Percentiles rank a stretch among this genome's conserved stretches.
Evolutionary conservation across 2,888 invertebrate genomes (phyloP).

Genomic region (Gastrophysa polygoni): DNA sequence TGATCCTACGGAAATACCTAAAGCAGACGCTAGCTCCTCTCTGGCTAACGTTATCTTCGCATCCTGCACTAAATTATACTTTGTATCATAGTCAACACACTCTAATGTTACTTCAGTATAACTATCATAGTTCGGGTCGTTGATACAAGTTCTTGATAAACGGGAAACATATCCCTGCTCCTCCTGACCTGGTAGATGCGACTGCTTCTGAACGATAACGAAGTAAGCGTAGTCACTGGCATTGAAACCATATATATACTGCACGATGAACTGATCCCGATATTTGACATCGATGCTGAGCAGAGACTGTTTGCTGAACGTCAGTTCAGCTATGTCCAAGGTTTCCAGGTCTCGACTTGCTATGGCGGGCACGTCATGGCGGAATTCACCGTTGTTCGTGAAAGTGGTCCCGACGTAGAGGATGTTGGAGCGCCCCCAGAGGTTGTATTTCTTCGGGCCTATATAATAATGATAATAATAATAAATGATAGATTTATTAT

Average conservation of each 20-base stretch:
- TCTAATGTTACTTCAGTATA: slow-evolving; percentile 96
- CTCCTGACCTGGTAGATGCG: slow-evolving; percentile 85
- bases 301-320: slow-evolving; percentile 84
- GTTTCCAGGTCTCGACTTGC: slow-evolving; percentile 83
- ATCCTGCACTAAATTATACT: slow-evolving; percentile 91
- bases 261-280: slow-evolving; percentile 92
- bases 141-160: slow-evolving; percentile 90
- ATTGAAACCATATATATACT: slow-evolving; percentile 96
- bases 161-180: slow-evolving; percentile 90
- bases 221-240: slow-evolving; percentile 96
- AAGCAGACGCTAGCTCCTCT: slow-evolving; percentile 77
- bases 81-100: slow-evolving; percentile 73
- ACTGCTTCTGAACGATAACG: slow-evolving; percentile 92
- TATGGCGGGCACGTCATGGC: slow-evolving; percentile 92
- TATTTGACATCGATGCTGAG: slow-evolving; percentile 91
- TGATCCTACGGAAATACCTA: slow-evolving; percentile 80
- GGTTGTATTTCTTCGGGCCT: slow-evolving; percentile 85
- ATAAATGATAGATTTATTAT: too few species aligned
- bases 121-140: slow-evolving; percentile 93
- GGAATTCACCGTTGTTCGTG: slow-evolving; percentile 88
- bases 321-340: slow-evolving; percentile 79
- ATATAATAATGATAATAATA: too few species aligned
- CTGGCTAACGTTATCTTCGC: slow-evolving; percentile 89
- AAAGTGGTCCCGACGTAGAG: slow-evolving; percentile 93
- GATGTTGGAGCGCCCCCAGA: slow-evolving; percentile 83